phyloP scores from a whole-genome alignment of 2,113 vertebrate species.

The Anguilla japonica region DNA sequence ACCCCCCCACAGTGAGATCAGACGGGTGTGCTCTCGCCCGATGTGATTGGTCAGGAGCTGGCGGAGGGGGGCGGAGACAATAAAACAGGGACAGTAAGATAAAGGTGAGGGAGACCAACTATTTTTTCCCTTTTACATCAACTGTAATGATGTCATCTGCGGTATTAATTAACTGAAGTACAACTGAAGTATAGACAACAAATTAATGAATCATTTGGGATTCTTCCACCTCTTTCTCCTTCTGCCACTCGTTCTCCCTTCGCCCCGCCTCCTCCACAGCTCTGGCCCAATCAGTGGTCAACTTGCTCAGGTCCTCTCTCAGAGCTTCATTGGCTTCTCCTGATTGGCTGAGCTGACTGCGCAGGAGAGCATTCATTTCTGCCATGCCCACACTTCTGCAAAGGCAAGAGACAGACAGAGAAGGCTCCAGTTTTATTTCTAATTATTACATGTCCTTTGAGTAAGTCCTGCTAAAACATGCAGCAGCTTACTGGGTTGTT shows the following conservation, averaged over 20 bases:
- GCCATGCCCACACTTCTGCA: conserved; percentile 75
- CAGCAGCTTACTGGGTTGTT: neutral
- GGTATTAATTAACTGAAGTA: neutral
- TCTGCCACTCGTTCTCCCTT: conserved; percentile 75
- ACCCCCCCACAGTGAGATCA: conserved; percentile 77
- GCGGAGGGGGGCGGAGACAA: neutral
- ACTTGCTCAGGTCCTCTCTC: conserved; percentile 76
- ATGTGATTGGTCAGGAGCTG: conserved; percentile 68
- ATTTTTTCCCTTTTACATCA: neutral
- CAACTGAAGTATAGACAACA: neutral
- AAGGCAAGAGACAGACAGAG: neutral
- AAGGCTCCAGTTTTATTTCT: neutral
- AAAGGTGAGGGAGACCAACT: too few species aligned
- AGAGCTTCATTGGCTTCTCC: conserved; percentile 72
- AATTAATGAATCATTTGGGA: too few species aligned
- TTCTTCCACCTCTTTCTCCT: conserved; percentile 70
- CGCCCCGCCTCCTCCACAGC: conserved; percentile 74
- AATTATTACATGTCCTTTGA: neutral
- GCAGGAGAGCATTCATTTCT: conserved; percentile 75
- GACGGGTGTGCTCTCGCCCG: conserved; percentile 65
- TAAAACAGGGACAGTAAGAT: neutral
- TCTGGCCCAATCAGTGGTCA: conserved; percentile 80
- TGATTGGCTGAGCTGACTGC: conserved; percentile 75
- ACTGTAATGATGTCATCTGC: neutral
- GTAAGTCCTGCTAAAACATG: neutral